phyloP scores from a whole-genome alignment of 1,140 invertebrate species.

The Micrasema longulum region DNA sequence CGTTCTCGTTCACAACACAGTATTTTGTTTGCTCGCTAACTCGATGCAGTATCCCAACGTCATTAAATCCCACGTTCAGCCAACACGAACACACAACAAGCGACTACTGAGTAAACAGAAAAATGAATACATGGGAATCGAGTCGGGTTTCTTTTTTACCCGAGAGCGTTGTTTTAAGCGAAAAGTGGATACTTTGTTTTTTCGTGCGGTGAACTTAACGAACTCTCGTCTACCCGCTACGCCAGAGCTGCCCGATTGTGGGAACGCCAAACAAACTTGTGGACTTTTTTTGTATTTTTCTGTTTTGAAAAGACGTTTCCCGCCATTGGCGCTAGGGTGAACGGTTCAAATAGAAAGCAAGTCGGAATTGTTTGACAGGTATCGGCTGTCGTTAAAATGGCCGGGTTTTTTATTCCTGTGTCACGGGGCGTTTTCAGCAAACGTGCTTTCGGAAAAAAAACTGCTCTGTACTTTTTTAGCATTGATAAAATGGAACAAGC shows the following conservation, averaged over 20 bases:
- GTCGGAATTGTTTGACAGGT: background rate
- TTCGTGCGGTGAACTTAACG: background rate
- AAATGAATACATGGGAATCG: background rate
- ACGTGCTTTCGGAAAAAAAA: background rate
- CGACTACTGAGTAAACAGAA: background rate
- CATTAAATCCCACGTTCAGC: background rate
- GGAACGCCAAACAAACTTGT: conserved; percentile 29
- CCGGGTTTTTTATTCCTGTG: background rate
- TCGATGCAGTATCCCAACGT: background rate
- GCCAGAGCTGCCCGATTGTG: conserved; percentile 3
- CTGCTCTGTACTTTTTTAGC: background rate
- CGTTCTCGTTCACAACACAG: conserved; percentile 12
- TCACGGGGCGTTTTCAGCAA: conserved; percentile 12
- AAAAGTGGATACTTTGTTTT: background rate
- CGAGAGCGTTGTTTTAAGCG: background rate
- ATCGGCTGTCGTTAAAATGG: background rate
- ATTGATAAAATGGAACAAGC: background rate
- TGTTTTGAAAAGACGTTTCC: background rate
- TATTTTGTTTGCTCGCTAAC: conserved; percentile 5
- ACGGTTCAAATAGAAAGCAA: background rate
- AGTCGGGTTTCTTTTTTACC: background rate
- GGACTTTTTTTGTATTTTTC: conserved; percentile 6
- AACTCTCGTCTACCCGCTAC: background rate
- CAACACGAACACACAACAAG: background rate
- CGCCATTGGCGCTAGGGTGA: background rate